Base-by-base conservation (phyloP, 2,113 vertebrate genomes). In the Fukomys damarensis region DNA sequence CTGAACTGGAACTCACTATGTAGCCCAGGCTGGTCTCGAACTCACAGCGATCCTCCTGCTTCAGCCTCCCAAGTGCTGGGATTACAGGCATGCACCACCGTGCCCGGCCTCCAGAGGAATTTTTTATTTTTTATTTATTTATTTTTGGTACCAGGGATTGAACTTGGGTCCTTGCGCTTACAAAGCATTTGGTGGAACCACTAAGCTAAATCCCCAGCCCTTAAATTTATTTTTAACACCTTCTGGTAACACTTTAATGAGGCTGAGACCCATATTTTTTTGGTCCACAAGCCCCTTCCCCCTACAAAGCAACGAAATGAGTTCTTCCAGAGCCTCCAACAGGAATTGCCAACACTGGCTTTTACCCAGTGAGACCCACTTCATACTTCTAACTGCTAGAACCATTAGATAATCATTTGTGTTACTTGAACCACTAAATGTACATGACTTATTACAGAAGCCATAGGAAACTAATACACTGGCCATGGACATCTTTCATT, bases 321-420 rank as follows among this genome's bases (percentile, higher is more conserved):
- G 19, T 68, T 72, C 63, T 93, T n/a, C 83, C 22, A 10, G 22
- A 65, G 58, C 26, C n/a, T 83, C 66, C 17, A 16, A 35, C 85
- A 89, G 89, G 30, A 61, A 87, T 43, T 76, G 19, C 54, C 82
- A 89, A 66, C 14, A 61, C 61, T 68, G 49, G 49, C 56, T 58
- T 35, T 95, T 70, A 87, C 82, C 58, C 84, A 58, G 7, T 12
- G 61, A 52, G 63, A 90, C 52, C n/a, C 32, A 35, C 74, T 79
- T 87, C 58, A 87, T 90, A 76, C 52, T 83, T 92, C 87, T 81
- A 66, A 84, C 56, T 70, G 94, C 52, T 56, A 56, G 54, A 93
- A 81, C 54, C 59, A 3, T 56, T 80, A 52, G 26, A 56, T 86
- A 86, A 91, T 59, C 38, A 61, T 65, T 58, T 5, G 38, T 49